Conservation (phyloP, 2,888 invertebrate genomes). For the Cremastobaeus sp. region DNA sequence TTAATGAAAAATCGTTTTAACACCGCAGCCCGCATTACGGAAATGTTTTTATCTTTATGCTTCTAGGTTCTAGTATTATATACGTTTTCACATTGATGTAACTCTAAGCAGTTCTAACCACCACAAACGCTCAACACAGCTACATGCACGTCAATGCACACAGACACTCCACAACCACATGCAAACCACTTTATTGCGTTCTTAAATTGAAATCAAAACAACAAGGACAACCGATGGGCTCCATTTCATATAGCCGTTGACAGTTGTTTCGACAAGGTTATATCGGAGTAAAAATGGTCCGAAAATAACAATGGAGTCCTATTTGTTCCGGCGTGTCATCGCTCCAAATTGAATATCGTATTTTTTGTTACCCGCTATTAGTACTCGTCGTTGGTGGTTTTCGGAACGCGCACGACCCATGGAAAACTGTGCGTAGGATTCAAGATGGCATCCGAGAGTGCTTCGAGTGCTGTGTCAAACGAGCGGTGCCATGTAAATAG, state of each 20-base stretch:
- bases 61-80: no score
- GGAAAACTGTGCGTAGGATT: slow-evolving; percentile 58
- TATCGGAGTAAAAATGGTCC: neutral
- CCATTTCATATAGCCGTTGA: neutral
- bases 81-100: no score
- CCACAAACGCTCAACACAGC: no score
- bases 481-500: slow-evolving; percentile 77
- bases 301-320: neutral
- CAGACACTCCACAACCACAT: neutral
- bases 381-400: no score
- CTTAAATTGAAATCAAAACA: neutral
- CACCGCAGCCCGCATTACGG: no score
- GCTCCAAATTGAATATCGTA: neutral
- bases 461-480: slow-evolving; percentile 76
- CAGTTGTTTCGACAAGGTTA: neutral
- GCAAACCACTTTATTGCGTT: slow-evolving; percentile 9
- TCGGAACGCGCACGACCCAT: slow-evolving; percentile 21
- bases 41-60: no score
- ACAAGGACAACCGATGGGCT: slow-evolving; percentile 1
- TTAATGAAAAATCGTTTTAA: no score
- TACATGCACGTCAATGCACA: neutral
- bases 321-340: neutral
- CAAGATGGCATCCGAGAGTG: slow-evolving; percentile 79
- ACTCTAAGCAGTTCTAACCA: no score
- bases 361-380: no score